Evolutionary conservation across 2,113 vertebrate genomes (phyloP), one percentile per base, ranked within the genome.

Genomic region (Alexandromys fortis): DNA sequence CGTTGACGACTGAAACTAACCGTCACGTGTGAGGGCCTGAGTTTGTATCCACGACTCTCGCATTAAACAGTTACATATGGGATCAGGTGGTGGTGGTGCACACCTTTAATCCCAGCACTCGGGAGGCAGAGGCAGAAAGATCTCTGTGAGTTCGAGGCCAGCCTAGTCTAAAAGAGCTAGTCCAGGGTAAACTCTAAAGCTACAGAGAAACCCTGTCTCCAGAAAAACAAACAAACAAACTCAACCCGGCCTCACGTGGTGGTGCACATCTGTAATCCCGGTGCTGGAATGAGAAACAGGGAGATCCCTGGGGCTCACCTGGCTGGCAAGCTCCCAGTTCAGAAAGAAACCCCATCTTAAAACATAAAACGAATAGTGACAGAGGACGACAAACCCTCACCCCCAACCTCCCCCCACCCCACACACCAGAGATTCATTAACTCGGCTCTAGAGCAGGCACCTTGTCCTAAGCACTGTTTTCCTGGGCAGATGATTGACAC

Each of bases 51-150:
- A 47, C 17, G 35, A 30, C 30, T 35, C 19, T 1, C 9, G 7
- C 26, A 33, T 21, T 58, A 33, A 33, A 67, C 45, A 86, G 8
- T 28, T 49, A 21, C 17, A 14, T 2, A 33, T 7, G 35, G 35
- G 70, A 17, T 35, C 3, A 3, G 70, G 70, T 0, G 17, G 35
- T 17, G 33, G 21, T 14, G 21, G 45, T 1, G 1, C 30, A 49
- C 14, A 2, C 16, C 22, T n/a, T 47, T 52, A 49, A 87, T 52
- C 65, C 42, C 28, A 13, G 38, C 11, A 21, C 42, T 67, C 5
- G 7, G 26, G 63, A 86, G 26, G 9, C 42, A 3, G 5, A 86
- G 83, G 26, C 12, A 33, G 30, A 0, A 0, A 3, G 63, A 12
- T 65, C 26, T 68, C 12, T 30, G 65, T 68, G 28, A 33, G 65